Evolutionary conservation across 1,140 invertebrate species (phyloP).

Genomic region (Drosophila kurseongensis): DNA sequence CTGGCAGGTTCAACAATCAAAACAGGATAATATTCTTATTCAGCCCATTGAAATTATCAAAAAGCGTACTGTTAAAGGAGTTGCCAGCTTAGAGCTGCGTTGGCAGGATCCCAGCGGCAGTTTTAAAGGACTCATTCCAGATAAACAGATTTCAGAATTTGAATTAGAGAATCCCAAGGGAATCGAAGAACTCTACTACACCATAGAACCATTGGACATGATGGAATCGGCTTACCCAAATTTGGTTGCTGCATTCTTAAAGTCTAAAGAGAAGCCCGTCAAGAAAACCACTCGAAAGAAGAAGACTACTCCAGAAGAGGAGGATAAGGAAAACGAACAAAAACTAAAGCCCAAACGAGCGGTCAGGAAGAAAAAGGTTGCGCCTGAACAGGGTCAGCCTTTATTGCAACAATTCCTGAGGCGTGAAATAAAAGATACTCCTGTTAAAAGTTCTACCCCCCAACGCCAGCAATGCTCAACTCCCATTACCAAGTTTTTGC

Average conservation of each 20-base stretch:
- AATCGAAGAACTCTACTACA: slow-evolving; percentile 86
- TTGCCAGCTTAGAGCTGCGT: slow-evolving; percentile 89
- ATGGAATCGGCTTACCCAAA: slow-evolving; percentile 89
- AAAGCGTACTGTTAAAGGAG: slow-evolving; percentile 82
- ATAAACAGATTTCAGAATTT: slow-evolving; percentile 85
- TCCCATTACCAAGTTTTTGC: slow-evolving; percentile 60
- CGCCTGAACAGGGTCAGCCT: slow-evolving; percentile 19
- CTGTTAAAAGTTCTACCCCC: slow-evolving; percentile 30
- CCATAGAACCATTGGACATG: slow-evolving; percentile 88
- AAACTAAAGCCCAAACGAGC: slow-evolving; percentile 10
- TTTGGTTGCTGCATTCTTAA: slow-evolving; percentile 87
- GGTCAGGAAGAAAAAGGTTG: slow-evolving; percentile 48
- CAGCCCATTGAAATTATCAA: slow-evolving; percentile 87
- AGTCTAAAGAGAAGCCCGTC: slow-evolving; percentile 85
- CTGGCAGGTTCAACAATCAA: slow-evolving; percentile 86
- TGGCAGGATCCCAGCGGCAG: slow-evolving; percentile 87
- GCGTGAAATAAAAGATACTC: slow-evolving; percentile 34
- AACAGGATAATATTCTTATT: slow-evolving; percentile 30
- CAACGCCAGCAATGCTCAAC: slow-evolving; percentile 66
- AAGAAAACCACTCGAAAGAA: slow-evolving; percentile 84
- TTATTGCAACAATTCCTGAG: slow-evolving; percentile 84
- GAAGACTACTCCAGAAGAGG: slow-evolving; percentile 71
- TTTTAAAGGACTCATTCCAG: slow-evolving; percentile 87
- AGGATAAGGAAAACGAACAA: slow-evolving; percentile 22
- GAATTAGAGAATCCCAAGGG: slow-evolving; percentile 84